Base-by-base conservation (phyloP, 2,888 invertebrate species). In the Plusia festucae region DNA sequence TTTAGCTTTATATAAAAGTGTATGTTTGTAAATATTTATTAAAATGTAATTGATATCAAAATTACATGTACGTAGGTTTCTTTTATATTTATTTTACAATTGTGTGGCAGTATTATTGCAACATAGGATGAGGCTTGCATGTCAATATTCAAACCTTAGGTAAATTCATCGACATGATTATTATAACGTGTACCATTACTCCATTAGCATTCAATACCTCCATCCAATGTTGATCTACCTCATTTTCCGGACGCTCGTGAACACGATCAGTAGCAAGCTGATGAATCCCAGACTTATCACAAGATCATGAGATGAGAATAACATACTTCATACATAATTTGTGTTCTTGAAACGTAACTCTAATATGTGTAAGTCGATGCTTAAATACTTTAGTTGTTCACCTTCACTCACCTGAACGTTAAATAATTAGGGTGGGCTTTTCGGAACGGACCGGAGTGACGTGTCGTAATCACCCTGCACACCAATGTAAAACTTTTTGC, bases 1-100 rank as follows among this genome's bases (percentile, higher is more conserved):
- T n/a, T n/a, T n/a, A n/a, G n/a, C n/a, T n/a, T n/a, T n/a, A n/a
- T n/a, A n/a, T n/a, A n/a, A n/a, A n/a, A n/a, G n/a, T n/a, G n/a
- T n/a, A n/a, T n/a, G n/a, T n/a, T n/a, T n/a, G n/a, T n/a, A n/a
- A n/a, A n/a, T n/a, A n/a, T n/a, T n/a, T 65, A 5, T 15, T n/a
- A n/a, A 27, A 51, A 62, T 53, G 34, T 34, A 46, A 32, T 54
- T 44, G 49, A 51, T 20, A 16, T 51, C 6, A 9, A 16, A 11
- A 3, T 20, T 3, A 11, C 20, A 16, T 0, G 2, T 6, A 18
- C 18, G 7, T 18, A 16, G 15, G n/a, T n/a, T n/a, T n/a, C n/a
- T n/a, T 16, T 2, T 46, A 18, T 46, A 9, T 18, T 18, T 46
- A 8, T 46, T 46, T 11, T 11, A 18, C 18, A 46, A 18, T 8